Base-by-base conservation (phyloP, 2,113 vertebrate genomes). In the Dunckerocampus dactyliophorus region DNA sequence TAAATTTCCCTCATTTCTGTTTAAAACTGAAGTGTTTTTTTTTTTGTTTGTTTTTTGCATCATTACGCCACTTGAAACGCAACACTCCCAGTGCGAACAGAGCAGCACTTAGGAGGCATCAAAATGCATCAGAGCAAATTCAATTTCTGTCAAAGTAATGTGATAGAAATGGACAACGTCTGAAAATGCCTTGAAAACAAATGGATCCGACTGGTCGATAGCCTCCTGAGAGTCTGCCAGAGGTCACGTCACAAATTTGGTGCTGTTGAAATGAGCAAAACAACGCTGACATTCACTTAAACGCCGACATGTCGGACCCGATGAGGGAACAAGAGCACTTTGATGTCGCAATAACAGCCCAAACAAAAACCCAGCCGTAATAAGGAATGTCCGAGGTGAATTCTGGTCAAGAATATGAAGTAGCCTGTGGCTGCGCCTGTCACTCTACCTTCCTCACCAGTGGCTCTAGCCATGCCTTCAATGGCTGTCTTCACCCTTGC, bases 101-200 rank as follows among this genome's bases (percentile, higher is more conserved):
- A 71, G 47, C 67, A 76, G 85, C 85, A 88, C 88, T 89, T 85
- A 85, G 68, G 79, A 84, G 68, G 85, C 85, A 85, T 80, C 81
- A 85, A 88, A 87, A 88, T 83, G 82, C 88, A 87, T 84, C 81
- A 76, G 65, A 84, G 86, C 75, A 87, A 89, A 89, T 89, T 85
- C 80, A 88, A 89, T 89, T 88, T 88, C 77, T 85, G 83, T 85
- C 76, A 77, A 77, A 81, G 83, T 89, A 89, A 89, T 86, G 86
- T 86, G 85, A 89, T 89, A 87, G 78, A 87, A 89, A 85, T 86
- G 85, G 83, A 84, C 88, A 85, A 65, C 8, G 77, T 82, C 82
- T 82, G 78, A 85, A 56, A 86, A 86, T 71, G 80, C 61, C 72
- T 77, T 76, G 59, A 80, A 88, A 89, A 87, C 83, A 86, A 87